Base-by-base conservation (phyloP, 2,797 vertebrate species). In the Lacerta bilineata region DNA sequence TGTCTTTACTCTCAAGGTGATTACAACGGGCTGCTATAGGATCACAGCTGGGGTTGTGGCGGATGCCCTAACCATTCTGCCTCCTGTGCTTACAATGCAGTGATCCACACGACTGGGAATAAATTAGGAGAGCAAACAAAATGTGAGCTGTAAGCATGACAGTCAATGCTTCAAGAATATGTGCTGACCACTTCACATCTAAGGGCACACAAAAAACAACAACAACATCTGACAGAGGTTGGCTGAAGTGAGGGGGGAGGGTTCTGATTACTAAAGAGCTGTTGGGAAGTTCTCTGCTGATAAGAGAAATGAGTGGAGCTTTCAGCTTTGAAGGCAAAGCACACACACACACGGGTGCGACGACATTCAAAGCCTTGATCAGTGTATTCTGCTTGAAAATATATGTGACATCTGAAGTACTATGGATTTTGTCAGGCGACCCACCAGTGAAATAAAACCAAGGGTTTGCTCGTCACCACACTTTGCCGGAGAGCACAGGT, bases 371-470 rank as follows among this genome's bases (percentile, higher is more conserved):
- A 1, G 0, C 15, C 92, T 83, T 90, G 91, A 93, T 94, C 86
- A 94, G 93, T 94, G 94, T 92, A 84, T 83, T 25, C 85, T 84
- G 68, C 4, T 83, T 91, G 83, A 91, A 94, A 95, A 86, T 78
- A 88, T 86, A 50, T 39, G 68, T 92, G 91, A 91, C 78, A 85
- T 85, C 43, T 1, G 10, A 85, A 83, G 83, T 83, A 82, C 93
- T 82, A 68, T 3, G 0, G 85, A 93, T 36, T 78, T 64, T 88
- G 83, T 90, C 90, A 92, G 87, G 41, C 66, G 75, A 61, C 87
- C 80, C 78, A 88, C 90, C 86, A 90, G 59, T 72, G 93, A 95
- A 94, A 94, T 90, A 83, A 88, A 95, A 84, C 18, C 90, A 93
- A 78, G 94, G 93, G 93, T 94, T 94, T 92, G 81, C 78, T 94